A percentile compares a stretch with the other conserved stretches of the same genome.
phyloP scores from a whole-genome alignment of 2,888 invertebrate genomes.

The Perithous albicinctus region DNA sequence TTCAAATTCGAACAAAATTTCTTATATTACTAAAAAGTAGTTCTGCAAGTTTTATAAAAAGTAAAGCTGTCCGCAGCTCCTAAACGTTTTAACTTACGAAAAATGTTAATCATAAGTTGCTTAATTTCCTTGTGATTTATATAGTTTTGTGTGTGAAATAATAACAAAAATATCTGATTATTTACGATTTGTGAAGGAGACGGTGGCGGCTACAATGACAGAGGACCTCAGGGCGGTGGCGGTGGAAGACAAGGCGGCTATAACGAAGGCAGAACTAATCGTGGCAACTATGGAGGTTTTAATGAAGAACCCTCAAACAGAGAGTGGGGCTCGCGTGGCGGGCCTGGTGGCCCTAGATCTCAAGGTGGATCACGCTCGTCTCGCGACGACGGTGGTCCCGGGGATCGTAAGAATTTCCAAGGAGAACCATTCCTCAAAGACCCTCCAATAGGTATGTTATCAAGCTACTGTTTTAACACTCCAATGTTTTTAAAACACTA shows the following conservation, averaged over 20 bases:
- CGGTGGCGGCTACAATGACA: constrained; percentile 76
- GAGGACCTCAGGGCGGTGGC: constrained; percentile 72
- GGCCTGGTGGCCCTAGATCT: constrained; percentile 78
- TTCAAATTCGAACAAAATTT: no score
- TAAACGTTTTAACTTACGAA: background rate
- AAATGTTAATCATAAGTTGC: background rate
- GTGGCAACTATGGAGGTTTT: constrained; percentile 81
- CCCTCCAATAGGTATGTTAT: constrained; percentile 82
- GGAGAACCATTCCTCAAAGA: constrained; percentile 83
- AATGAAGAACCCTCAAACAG: constrained; percentile 73
- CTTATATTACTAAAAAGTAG: background rate
- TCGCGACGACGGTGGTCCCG: constrained; percentile 72
- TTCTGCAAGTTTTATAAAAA: background rate
- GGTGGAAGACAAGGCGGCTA: constrained; percentile 72
- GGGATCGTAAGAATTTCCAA: constrained; percentile 78
- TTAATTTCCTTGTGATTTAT: background rate
- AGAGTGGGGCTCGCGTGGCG: constrained; percentile 73
- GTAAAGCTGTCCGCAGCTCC: no score
- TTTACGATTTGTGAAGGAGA: background rate
- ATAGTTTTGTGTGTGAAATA: background rate
- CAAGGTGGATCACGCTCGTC: constrained; percentile 84
- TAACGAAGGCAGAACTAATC: constrained; percentile 70
- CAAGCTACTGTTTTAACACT: no score
- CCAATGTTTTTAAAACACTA: no score
- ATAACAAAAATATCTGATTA: background rate